Evolutionary conservation across 2,888 invertebrate species (phyloP), one percentile per base, ranked within the genome.

Genomic region (Tupiocoris notatus): DNA sequence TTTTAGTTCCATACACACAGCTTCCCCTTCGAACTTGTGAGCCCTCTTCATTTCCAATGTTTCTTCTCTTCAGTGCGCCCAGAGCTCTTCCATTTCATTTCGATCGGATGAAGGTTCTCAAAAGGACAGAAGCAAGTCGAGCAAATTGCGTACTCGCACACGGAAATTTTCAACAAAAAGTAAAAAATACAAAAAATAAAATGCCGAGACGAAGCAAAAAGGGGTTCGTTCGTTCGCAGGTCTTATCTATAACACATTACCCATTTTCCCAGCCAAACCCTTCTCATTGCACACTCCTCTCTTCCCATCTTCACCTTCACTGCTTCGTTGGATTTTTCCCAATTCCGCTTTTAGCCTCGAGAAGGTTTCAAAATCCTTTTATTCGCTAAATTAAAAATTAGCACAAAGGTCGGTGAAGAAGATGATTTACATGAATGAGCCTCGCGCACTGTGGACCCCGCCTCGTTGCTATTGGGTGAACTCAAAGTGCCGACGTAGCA

Each of bases 61-160:
- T 71, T 77, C 70, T 77, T 59, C 64, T 77, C 74, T 65, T 75
- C 75, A 77, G 75, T 7, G 39, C 39, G 12, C 6, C 6, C 12
- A 12, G 39, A 3, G 76, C 76, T 68, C 77, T 76, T 79, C 77
- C 75, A 79, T 77, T 77, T 68, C 79, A 75, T 78, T 78, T 78
- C 75, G 78, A 78, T 78, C 78, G 78, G 78, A 78, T 78, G 77
- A 78, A 77, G 68, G 67, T 59, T 67, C 65, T 77, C 73, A 74
- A 76, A 76, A 78, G 76, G 62, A 75, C 67, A 56, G 61, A 56
- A 25, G 23, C 62, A 56, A n/a, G 22, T 18, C 39, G n/a, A 23
- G 39, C 21, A 3, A 39, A 39, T 7, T 12, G 39, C 39, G 3
- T 12, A 39, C 56, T 21, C 21, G 61, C 24, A 17, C n/a, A n/a